Conservation (phyloP, 2,888 invertebrate genomes). For the Leptopilina drosophilae region DNA sequence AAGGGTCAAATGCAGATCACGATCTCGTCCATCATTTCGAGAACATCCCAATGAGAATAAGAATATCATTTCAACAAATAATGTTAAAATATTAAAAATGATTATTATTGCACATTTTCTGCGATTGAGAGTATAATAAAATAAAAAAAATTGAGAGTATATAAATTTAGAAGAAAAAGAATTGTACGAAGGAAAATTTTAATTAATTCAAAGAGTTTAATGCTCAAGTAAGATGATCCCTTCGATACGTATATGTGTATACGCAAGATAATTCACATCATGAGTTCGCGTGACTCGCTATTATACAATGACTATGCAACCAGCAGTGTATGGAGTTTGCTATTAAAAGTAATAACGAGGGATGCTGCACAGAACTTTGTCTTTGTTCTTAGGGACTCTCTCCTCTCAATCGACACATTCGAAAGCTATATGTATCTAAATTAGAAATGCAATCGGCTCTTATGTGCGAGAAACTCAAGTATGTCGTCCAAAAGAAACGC, state of each 20-base stretch:
- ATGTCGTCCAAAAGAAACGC: conserved; percentile 25
- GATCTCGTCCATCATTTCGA: conserved; percentile 26
- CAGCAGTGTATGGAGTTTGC: neutral
- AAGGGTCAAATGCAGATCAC: conserved; percentile 38
- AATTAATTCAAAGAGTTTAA: conserved; percentile 16
- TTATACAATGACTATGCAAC: conserved; percentile 9
- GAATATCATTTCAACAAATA: neutral
- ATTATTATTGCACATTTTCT: no score
- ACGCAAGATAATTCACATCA: neutral
- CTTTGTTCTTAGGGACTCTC: neutral
- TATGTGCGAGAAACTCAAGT: conserved; percentile 22
- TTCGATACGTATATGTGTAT: neutral
- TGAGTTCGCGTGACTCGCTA: conserved; percentile 23
- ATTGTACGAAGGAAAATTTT: neutral
- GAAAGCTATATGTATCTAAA: neutral
- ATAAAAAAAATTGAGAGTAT: conserved; percentile 2
- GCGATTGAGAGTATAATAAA: no score
- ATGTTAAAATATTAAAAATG: no score
- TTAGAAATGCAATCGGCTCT: conserved; percentile 4
- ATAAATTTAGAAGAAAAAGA: neutral
- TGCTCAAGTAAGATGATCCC: conserved; percentile 24
- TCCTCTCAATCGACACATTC: neutral
- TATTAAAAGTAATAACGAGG: conserved; percentile 28
- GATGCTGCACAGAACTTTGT: conserved; percentile 1
- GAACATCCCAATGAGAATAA: neutral